These are phyloP conservation scores for Hypercompe scribonia DNA, from an alignment of 2,888 invertebrate species.

Conservation along the genomic window DNA sequence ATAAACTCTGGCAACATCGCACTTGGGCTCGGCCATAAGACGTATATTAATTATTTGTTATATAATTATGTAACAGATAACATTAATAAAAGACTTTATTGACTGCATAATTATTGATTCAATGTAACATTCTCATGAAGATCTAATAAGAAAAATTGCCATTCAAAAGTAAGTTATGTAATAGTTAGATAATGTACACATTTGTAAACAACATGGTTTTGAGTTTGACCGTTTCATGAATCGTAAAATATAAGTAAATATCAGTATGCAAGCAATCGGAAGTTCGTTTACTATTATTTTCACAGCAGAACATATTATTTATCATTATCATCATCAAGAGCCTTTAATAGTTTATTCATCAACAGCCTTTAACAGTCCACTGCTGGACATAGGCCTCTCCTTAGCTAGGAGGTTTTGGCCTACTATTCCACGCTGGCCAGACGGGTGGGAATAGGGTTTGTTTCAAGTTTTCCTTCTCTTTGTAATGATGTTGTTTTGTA, in stretches of 20 bases:
- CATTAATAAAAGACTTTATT: neutral
- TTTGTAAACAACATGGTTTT: neutral
- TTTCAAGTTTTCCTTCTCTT: too few species aligned
- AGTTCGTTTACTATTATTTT: too few species aligned
- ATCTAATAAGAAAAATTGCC: neutral
- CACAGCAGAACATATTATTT: too few species aligned
- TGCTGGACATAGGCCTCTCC: too few species aligned
- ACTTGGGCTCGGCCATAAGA: neutral
- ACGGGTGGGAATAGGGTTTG: too few species aligned
- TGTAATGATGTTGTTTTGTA: too few species aligned
- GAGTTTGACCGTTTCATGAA: neutral
- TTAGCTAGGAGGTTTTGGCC: too few species aligned
- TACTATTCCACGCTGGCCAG: too few species aligned
- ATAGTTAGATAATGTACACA: constrained; percentile 4
- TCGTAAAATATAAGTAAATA: neutral
- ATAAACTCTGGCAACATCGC: neutral
- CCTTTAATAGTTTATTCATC: too few species aligned
- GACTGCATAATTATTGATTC: neutral
- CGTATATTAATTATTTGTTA: neutral
- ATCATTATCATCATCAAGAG: too few species aligned
- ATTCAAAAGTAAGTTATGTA: constrained; percentile 1
- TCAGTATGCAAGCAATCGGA: too few species aligned
- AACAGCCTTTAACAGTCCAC: too few species aligned
- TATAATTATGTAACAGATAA: constrained; percentile 2
- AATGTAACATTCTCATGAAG: neutral